Evolutionary conservation across 2,888 invertebrate genomes (phyloP).

Genomic region (Pinctada fucata): DNA sequence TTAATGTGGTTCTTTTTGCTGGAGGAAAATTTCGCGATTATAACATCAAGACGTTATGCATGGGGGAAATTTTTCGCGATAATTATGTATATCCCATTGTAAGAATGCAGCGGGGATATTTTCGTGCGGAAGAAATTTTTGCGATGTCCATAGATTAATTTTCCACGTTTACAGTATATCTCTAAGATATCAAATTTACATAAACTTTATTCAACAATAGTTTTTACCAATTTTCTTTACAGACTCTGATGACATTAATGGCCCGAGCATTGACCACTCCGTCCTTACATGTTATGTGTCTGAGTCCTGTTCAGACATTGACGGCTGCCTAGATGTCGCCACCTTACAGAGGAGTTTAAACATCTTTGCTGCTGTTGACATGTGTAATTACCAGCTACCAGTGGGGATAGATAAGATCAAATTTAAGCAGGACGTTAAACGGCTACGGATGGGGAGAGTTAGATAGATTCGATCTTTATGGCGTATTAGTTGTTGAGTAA

Average conservation of each 20-base stretch:
- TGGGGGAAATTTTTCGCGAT: no score
- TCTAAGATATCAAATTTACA: no score
- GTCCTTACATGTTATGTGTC: conserved; percentile 38
- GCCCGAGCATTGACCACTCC: neutral
- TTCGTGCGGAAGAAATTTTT: no score
- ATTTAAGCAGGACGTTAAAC: conserved; percentile 32
- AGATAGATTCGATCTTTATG: conserved; percentile 30
- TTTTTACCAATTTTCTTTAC: no score
- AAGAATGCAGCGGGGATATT: no score
- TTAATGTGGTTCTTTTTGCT: no score
- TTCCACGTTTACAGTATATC: no score
- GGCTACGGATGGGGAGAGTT: conserved; percentile 29
- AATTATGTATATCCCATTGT: no score
- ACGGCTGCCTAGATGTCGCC: conserved; percentile 46
- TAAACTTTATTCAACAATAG: no score
- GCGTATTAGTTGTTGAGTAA: conserved; percentile 23
- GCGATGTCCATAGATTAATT: no score
- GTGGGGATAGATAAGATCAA: conserved; percentile 42
- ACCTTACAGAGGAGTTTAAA: conserved; percentile 33
- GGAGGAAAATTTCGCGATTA: no score
- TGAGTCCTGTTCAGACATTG: conserved; percentile 43
- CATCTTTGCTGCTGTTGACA: conserved; percentile 36
- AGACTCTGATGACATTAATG: conserved; percentile 7
- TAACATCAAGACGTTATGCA: no score
- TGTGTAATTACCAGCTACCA: conserved; percentile 43